Percentiles rank a stretch among this genome's conserved stretches.
Evolutionary conservation across 23 tunicate species (phyloP).

Genomic region (Ascidia mentula): DNA sequence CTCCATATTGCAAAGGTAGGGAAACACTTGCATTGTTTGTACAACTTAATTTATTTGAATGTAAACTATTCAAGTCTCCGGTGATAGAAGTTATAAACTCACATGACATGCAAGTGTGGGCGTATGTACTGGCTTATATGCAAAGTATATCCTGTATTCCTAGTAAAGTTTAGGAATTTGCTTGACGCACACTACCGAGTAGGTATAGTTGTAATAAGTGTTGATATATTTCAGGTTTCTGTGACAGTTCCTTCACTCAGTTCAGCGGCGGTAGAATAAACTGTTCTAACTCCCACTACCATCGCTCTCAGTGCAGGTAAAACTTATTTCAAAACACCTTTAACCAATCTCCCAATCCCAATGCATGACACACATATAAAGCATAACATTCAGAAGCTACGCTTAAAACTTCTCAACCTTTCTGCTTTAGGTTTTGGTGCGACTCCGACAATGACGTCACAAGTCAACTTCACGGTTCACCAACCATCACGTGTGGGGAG

Average conservation of each 20-base stretch:
- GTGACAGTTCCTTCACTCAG: constrained; percentile 31
- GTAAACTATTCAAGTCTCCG: not conserved
- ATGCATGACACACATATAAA: too few species aligned
- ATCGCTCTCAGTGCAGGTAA: constrained; percentile 54
- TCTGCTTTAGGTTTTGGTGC: constrained; percentile 38
- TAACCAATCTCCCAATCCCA: too few species aligned
- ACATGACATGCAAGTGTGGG: too few species aligned
- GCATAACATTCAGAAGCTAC: too few species aligned
- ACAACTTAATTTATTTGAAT: not conserved
- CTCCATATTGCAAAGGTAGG: constrained; percentile 73
- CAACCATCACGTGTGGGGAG: constrained; percentile 39
- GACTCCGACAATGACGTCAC: constrained; percentile 4
- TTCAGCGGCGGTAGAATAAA: constrained; percentile 36
- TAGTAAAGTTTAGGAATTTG: too few species aligned
- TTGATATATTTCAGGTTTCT: constrained; percentile 38
- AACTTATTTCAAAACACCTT: too few species aligned
- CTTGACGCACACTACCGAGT: too few species aligned
- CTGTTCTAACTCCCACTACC: constrained; percentile 68
- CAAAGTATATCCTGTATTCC: too few species aligned
- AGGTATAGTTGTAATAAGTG: not conserved
- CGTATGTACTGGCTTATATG: too few species aligned
- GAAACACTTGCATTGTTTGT: too few species aligned
- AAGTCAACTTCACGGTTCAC: constrained; percentile 16
- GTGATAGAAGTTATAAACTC: not conserved
- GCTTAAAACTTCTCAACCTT: too few species aligned